These are phyloP conservation scores for Passer domesticus DNA, from an alignment of 2,113 vertebrate genomes.

Conservation along the genomic window DNA sequence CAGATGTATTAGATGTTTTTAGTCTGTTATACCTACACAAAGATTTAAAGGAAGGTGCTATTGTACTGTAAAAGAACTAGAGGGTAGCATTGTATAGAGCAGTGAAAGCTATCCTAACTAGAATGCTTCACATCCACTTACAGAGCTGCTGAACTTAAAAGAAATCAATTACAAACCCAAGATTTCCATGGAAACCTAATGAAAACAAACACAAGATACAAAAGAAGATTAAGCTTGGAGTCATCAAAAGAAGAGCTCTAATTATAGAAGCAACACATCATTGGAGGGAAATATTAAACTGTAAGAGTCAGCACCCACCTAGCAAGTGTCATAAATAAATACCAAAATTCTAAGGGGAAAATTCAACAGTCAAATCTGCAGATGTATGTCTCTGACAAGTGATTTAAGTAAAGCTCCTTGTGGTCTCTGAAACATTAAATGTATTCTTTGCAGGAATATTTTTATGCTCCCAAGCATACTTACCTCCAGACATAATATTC, in stretches of 20 bases:
- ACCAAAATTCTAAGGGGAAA: not conserved
- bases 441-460: not conserved
- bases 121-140: not conserved
- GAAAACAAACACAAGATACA: slow-evolving; percentile 30
- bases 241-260: not conserved
- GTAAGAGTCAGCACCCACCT: not conserved
- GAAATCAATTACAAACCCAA: slow-evolving; percentile 2
- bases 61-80: slow-evolving; percentile 56
- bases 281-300: not conserved
- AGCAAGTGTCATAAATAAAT: not conserved
- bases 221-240: not conserved
- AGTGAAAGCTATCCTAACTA: slow-evolving; percentile 1
- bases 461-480: not conserved
- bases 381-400: not conserved
- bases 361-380: not conserved
- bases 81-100: slow-evolving; percentile 64
- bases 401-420: not conserved
- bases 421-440: not conserved
- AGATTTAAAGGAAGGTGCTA: slow-evolving; percentile 24
- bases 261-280: not conserved
- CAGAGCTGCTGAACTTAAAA: not conserved
- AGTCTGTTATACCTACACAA: not conserved
- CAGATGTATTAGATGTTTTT: not conserved
- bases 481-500: not conserved
- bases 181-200: slow-evolving; percentile 37